Evolutionary conservation across 2,888 invertebrate genomes (phyloP), one percentile per base, ranked within the genome.

Genomic region (Patella ulyssiponensis): DNA sequence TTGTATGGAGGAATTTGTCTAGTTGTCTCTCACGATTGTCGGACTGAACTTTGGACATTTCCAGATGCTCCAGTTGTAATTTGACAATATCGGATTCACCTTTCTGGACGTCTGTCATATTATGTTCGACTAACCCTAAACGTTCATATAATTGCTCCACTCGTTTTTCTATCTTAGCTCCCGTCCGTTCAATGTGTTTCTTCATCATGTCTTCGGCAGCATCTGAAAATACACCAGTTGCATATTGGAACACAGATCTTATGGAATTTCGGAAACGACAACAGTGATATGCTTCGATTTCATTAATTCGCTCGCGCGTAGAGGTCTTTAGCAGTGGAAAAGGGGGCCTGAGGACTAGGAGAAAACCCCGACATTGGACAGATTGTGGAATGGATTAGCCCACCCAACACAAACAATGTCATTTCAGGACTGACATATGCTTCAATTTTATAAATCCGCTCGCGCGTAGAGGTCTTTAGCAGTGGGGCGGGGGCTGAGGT

Each of bases 141-240:
- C 74, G 74, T 14, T 54, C 27, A 17, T 81, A 73, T 27, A 86
- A 69, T n/a, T 84, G 82, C 51, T 84, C 82, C n/a, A 86, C 69
- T 27, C 83, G 78, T 53, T 82, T 80, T 72, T 86, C 86, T 20
- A 83, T 71, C 75, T 83, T 83, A 14, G 79, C 79, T 3, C 81
- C 78, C 69, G 82, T 76, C 11, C 82, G 69, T 44, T 86, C 86
- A 2, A 86, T 81, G 73, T 81, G 73, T 11, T 82, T 76, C 69
- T 82, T 58, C 27, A 86, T 53, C 77, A 81, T 80, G 64, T 86
- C 86, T 17, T 86, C 85, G 15, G 81, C 79, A 0, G 85, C 82
- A 27, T 84, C 86, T 86, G 74, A 2, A 7, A 70, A 53, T n/a
- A 51, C 14, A 44, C 15, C 11, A 58, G 33, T 71, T 17, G 4